phyloP scores from a whole-genome alignment of 1,140 invertebrate genomes.

The Stegodyphus mimosarum region DNA sequence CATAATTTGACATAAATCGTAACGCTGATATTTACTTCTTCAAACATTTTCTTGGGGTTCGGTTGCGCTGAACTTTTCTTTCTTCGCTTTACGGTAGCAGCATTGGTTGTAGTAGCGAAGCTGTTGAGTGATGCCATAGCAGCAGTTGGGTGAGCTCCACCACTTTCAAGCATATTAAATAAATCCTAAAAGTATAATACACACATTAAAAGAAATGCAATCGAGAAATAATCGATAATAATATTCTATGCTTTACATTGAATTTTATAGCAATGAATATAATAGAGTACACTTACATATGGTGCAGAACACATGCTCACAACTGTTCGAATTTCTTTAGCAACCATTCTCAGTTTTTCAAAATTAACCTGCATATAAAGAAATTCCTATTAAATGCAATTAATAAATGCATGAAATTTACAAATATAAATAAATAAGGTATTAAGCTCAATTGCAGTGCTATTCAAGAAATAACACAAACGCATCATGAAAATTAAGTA shows the following conservation, averaged over 20 bases:
- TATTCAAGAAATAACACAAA: too few species aligned
- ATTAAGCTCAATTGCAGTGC: too few species aligned
- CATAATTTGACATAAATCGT: too few species aligned
- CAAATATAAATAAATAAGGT: too few species aligned
- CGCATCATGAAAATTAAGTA: too few species aligned
- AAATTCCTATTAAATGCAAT: not conserved
- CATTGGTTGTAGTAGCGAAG: slow-evolving; percentile 58
- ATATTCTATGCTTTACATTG: too few species aligned
- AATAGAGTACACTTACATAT: slow-evolving; percentile 65
- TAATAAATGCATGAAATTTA: too few species aligned
- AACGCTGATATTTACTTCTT: slow-evolving; percentile 78
- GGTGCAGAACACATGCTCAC: slow-evolving; percentile 96
- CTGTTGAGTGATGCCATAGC: slow-evolving; percentile 87
- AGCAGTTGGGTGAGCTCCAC: slow-evolving; percentile 85
- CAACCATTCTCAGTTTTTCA: slow-evolving; percentile 98
- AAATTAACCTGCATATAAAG: slow-evolving; percentile 83
- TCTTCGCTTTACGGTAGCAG: slow-evolving; percentile 67
- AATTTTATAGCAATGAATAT: not conserved
- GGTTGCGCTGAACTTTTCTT: slow-evolving; percentile 92
- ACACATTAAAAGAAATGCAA: too few species aligned
- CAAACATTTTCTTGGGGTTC: slow-evolving; percentile 98
- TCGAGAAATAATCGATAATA: too few species aligned
- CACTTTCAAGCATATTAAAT: slow-evolving; percentile 83
- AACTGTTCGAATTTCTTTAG: slow-evolving; percentile 93
- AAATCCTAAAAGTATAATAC: slow-evolving; percentile 75